Conservation (phyloP, 23 tunicate genomes). For the Clavelina lepadiformis region DNA sequence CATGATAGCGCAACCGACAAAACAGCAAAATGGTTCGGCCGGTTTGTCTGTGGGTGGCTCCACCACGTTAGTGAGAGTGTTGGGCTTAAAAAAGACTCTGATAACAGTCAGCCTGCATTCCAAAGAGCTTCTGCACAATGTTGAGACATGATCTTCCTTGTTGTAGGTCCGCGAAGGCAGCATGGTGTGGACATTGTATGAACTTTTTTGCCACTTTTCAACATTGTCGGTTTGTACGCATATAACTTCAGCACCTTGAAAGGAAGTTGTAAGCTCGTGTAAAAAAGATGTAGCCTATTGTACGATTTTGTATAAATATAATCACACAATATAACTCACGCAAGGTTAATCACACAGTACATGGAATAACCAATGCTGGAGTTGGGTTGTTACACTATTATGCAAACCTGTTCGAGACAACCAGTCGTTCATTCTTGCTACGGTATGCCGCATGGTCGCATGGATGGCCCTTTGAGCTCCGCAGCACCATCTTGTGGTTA, state of each 20-base stretch:
- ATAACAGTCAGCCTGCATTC: constrained; percentile 52
- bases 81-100: constrained; percentile 45
- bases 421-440: constrained; percentile 51
- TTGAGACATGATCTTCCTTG: constrained; percentile 42
- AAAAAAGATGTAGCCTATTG: no score
- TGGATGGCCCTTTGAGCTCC: constrained; percentile 53
- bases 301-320: no score
- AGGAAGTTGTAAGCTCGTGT: background rate
- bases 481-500: constrained; percentile 66
- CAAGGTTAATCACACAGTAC: background rate
- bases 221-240: constrained; percentile 60
- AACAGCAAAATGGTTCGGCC: constrained; percentile 56
- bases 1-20: constrained; percentile 67
- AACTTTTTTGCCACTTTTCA: constrained; percentile 57
- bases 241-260: constrained; percentile 57
- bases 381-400: no score
- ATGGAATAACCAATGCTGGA: background rate
- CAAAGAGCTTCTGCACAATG: constrained; percentile 29
- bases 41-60: constrained; percentile 11
- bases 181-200: background rate
- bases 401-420: constrained; percentile 26
- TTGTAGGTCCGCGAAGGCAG: constrained; percentile 57
- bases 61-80: constrained; percentile 12
- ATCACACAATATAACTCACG: background rate
- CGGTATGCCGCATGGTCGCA: constrained; percentile 39